Percentiles rank a stretch among this genome's conserved stretches.
phyloP scores from a whole-genome alignment of 2,797 vertebrate genomes.

The Allobates femoralis region DNA sequence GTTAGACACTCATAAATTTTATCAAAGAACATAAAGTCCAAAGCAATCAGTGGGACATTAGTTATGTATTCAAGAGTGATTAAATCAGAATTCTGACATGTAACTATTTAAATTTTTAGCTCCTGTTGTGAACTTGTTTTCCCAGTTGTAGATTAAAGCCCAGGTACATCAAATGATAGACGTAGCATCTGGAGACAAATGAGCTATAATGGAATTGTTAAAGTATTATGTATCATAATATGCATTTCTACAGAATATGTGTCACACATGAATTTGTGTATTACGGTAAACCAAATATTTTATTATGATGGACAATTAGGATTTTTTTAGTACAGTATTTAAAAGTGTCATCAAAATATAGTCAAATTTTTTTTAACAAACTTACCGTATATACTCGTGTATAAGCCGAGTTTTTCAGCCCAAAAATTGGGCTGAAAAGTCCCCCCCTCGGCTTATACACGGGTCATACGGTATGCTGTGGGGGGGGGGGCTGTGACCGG shows the following conservation, averaged over 20 bases:
- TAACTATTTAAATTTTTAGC: conserved; percentile 34
- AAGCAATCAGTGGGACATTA: conserved; percentile 44
- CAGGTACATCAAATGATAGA: conserved; percentile 36
- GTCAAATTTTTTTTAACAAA: too few relatives aligned
- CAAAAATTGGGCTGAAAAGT: too few relatives aligned
- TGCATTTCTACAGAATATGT: not conserved
- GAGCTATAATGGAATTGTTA: conserved; percentile 20
- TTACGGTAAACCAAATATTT: not conserved
- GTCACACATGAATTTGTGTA: not conserved
- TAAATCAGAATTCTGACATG: conserved; percentile 47
- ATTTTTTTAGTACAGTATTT: not conserved
- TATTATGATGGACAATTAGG: not conserved
- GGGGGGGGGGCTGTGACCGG: too few relatives aligned
- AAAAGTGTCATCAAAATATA: too few relatives aligned
- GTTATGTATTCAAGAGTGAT: conserved; percentile 40
- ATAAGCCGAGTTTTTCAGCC: too few relatives aligned
- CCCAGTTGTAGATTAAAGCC: conserved; percentile 36
- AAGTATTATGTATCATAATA: not conserved
- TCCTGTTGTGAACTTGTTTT: conserved; percentile 32
- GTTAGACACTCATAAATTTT: conserved; percentile 38
- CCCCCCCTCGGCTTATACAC: too few relatives aligned
- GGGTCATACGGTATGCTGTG: too few relatives aligned
- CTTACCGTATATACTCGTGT: too few relatives aligned
- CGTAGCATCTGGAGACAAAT: conserved; percentile 29
- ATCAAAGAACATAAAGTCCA: conserved; percentile 42